phyloP scores from a whole-genome alignment of 2,113 vertebrate genomes.

The Zeus faber region DNA sequence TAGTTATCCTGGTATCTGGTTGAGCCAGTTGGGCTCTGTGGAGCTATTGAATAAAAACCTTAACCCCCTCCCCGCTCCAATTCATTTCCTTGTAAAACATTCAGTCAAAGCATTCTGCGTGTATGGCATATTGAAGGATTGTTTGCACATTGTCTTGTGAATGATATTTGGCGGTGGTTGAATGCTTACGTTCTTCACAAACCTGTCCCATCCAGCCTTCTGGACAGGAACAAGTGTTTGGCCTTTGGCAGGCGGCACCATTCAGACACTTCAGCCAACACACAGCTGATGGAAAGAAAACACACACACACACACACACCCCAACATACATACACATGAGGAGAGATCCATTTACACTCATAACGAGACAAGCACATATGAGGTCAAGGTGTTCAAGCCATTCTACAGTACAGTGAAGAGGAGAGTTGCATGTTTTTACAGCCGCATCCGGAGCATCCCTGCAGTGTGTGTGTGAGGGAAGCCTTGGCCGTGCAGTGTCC shows the following conservation, averaged over 20 bases:
- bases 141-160: neutral
- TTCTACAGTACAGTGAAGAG: neutral
- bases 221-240: constrained; percentile 89
- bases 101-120: too few species aligned
- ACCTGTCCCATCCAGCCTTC: constrained; percentile 97
- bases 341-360: neutral
- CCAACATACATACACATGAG: neutral
- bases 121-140: too few species aligned
- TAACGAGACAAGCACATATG: neutral
- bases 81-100: too few species aligned
- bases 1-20: too few species aligned
- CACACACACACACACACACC: neutral
- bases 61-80: too few species aligned
- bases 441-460: too few species aligned
- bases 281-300: constrained; percentile 75
- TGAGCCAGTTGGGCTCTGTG: too few species aligned
- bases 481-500: neutral
- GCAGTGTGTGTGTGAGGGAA: neutral
- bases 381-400: neutral
- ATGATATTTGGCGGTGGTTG: neutral
- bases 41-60: too few species aligned
- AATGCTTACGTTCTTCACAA: constrained; percentile 92
- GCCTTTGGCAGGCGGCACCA: constrained; percentile 89
- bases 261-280: constrained; percentile 95
- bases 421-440: too few species aligned